These are phyloP conservation scores for Callipepla squamata DNA, from an alignment of 2,113 vertebrate genomes.

Conservation along the genomic window DNA sequence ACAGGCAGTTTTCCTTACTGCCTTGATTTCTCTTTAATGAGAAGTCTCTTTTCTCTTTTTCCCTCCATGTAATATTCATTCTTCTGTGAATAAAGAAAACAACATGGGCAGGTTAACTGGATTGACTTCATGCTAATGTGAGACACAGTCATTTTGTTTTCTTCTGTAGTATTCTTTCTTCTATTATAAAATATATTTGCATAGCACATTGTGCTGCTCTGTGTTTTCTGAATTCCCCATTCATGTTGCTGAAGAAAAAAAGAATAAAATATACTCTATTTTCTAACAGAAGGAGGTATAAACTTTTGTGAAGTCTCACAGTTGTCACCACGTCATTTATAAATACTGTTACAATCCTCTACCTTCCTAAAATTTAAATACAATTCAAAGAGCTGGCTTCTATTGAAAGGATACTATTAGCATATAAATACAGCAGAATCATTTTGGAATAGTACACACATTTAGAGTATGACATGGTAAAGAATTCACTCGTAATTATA, in stretches of 20 bases:
- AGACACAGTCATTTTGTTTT: conserved; percentile 85
- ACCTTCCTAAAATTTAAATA: conserved; percentile 79
- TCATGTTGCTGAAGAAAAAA: conserved; percentile 63
- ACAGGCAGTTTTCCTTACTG: conserved; percentile 83
- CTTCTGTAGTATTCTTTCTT: conserved; percentile 78
- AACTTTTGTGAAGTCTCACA: conserved; percentile 78
- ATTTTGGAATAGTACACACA: conserved; percentile 72
- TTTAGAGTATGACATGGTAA: conserved; percentile 67
- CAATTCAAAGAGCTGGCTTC: conserved; percentile 74
- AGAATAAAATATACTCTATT: conserved; percentile 71
- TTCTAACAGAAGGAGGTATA: conserved; percentile 76
- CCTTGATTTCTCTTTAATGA: conserved; percentile 80
- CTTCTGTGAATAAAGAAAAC: conserved; percentile 53
- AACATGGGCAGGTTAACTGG: conserved; percentile 78
- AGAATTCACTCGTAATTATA: conserved; percentile 78
- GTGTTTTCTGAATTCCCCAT: conserved; percentile 74
- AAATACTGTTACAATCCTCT: conserved; percentile 74
- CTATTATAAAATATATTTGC: conserved; percentile 74
- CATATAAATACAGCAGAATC: conserved; percentile 80
- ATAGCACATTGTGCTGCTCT: conserved; percentile 70
- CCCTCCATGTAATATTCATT: conserved; percentile 69
- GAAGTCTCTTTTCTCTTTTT: neutral
- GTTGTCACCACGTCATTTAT: conserved; percentile 75
- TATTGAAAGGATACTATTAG: conserved; percentile 75
- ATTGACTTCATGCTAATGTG: conserved; percentile 71